A percentile compares a stretch with the other conserved stretches of the same genome.
These are phyloP conservation scores for Ptychobarbus kaznakovi DNA, from an alignment of 2,797 vertebrate genomes.

Conservation along the genomic window DNA sequence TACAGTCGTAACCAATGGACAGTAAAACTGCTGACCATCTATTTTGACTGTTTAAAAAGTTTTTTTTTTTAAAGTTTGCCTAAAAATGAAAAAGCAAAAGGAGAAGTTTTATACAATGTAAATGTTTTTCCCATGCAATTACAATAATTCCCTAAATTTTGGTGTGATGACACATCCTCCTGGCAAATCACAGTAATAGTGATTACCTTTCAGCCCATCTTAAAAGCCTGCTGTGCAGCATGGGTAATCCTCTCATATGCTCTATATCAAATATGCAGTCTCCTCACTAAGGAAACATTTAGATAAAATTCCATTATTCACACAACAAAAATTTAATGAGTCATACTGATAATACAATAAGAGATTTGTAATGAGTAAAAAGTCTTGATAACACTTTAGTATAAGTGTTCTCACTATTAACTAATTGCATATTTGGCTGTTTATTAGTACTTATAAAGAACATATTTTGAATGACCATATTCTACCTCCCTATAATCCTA, in stretches of 20 bases:
- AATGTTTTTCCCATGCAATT: neutral
- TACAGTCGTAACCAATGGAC: neutral
- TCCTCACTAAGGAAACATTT: slow-evolving; percentile 22
- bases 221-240: slow-evolving; percentile 19
- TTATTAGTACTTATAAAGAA: too few species aligned
- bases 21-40: neutral
- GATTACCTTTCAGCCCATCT: slow-evolving; percentile 4
- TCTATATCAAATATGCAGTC: neutral
- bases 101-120: neutral
- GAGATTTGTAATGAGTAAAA: neutral
- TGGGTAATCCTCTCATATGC: slow-evolving; percentile 27
- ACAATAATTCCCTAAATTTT: neutral
- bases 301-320: slow-evolving; percentile 28
- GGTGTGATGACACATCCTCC: neutral
- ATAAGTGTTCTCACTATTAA: too few species aligned
- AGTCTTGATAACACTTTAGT: too few species aligned
- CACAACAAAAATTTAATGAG: slow-evolving; percentile 12
- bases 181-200: slow-evolving; percentile 15
- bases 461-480: too few species aligned
- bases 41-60: neutral
- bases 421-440: too few species aligned
- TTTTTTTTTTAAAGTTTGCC: neutral
- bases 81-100: neutral
- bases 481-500: too few species aligned
- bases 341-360: slow-evolving; percentile 15